Base-by-base conservation (phyloP, 2,888 invertebrate genomes). In the Eustalomyia histrio region DNA sequence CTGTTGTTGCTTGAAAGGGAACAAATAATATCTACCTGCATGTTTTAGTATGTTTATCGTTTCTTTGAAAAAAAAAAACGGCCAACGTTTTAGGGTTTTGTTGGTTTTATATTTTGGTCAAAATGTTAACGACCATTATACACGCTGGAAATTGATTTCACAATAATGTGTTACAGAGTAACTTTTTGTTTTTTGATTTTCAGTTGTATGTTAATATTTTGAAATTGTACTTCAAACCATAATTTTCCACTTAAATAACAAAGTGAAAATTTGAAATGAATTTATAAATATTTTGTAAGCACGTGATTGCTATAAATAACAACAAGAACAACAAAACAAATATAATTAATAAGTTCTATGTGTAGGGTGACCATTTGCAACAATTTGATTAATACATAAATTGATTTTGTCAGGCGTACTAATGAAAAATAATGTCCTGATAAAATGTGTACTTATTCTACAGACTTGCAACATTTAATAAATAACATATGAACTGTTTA, bases 241-340 rank as follows among this genome's bases (percentile, higher is more conserved):
- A 84, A 84, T 84, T 84, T 82, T 84, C 81, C 83, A 82, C 80
- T 84, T 83, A 84, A 81, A 73, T 73, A 84, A 84, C 81, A 84
- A 83, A 82, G 83, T 82, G 84, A 82, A 80, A 83, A 82, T 83
- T 82, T 83, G 76, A 82, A 82, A 69, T 74, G 52, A 73, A 74
- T 65, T 73, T 75, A 58, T 55, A 76, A 80, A 83, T 80, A 81
- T 72, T 73, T 76, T 79, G 76, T 75, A 71, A 79, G 67, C 79
- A 83, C 69, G 72, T 78, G 65, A 81, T 73, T 57, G 58, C 43
- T 43, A 55, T 24, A 55, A 14, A 39, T 9, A 57, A 47, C 10
- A 16, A 18, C 18, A 43, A 0, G 12, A 35, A 35, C 35, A 35
- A 5, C 3, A 16, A 16, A 24, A 9, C 35, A 17, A 17, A 35